Conservation (phyloP, 2,797 vertebrate species). For the Zenarchopterus dispar region DNA sequence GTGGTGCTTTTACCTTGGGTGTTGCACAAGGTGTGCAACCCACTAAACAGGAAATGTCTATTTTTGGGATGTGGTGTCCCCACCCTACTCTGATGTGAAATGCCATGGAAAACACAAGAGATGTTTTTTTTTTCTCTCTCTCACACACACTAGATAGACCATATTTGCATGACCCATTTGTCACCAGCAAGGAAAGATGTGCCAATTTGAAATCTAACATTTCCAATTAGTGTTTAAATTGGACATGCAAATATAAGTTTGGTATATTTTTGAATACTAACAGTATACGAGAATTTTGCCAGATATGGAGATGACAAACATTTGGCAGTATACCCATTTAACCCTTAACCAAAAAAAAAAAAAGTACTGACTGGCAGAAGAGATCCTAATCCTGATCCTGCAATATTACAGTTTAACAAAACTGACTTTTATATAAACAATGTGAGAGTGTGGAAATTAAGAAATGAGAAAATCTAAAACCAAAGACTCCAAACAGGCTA, state of each 20-base stretch:
- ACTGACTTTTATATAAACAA: conserved; percentile 13
- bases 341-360: not conserved
- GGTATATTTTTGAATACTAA: too few species aligned
- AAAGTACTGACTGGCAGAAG: not conserved
- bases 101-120: conserved; percentile 36
- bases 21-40: conserved; percentile 39
- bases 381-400: not conserved
- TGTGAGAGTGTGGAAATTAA: conserved; percentile 14
- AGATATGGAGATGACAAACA: not conserved
- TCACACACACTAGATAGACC: conserved; percentile 16
- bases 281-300: too few species aligned
- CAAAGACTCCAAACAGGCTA: conserved; percentile 1
- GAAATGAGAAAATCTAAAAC: conserved; percentile 13
- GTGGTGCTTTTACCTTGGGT: conserved; percentile 7
- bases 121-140: too few species aligned
- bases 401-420: conserved; percentile 5
- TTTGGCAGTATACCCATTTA: not conserved
- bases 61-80: conserved; percentile 44
- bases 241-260: too few species aligned
- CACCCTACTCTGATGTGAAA: conserved; percentile 44
- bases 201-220: too few species aligned
- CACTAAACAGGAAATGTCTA: conserved; percentile 68
- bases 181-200: too few species aligned
- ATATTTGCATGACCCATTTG: conserved; percentile 12
- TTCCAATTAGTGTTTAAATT: too few species aligned